Base-by-base conservation (phyloP, 2,888 invertebrate genomes). In the Platycheirus albimanus region DNA sequence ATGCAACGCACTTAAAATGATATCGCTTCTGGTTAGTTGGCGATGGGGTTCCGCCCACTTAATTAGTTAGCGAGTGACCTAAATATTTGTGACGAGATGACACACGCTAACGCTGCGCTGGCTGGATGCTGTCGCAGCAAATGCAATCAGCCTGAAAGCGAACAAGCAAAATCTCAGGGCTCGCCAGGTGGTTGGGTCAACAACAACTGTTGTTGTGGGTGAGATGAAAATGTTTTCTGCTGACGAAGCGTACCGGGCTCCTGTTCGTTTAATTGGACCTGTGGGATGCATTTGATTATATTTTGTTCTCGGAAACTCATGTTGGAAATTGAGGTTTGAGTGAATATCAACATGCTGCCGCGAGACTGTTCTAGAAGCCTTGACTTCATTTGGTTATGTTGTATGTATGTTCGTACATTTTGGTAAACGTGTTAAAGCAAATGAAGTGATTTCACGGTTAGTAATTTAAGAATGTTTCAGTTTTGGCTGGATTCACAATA, bases 61-160 rank as follows among this genome's bases (percentile, higher is more conserved):
- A 79, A 79, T 79, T 75, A 70, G 80, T 70, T 30, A 41, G 70
- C 70, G 51, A 64, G 30, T 80, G 75, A 80, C 80, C 80, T 17
- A 80, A 58, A 70, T 76, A 58, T 45, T 28, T 30, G 33, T 63
- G 52, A 45, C 17, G 67, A 45, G 74, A 61, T 52, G 76, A 76
- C 76, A 69, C 15, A 45, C 30, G 10, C 28, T 4, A 11, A 11
- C 17, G 7, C 47, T 41, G 41, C 11, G 17, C 36, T 36, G 36
- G 19, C 47, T 41, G 56, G 56, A 41, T 58, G 56, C 24, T 41
- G 56, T 58, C 56, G 24, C 17, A 61, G 61, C 30, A 45, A 66
- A 75, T 66, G 70, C 58, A 76, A 76, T 71, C 70, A 63, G 24
- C 70, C 58, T 30, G 19, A 41, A 67, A 52, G 54, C 13, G 41